Evolutionary conservation across 2,113 vertebrate species (phyloP), one percentile per base, ranked within the genome.

Genomic region (Glaucomys volans): DNA sequence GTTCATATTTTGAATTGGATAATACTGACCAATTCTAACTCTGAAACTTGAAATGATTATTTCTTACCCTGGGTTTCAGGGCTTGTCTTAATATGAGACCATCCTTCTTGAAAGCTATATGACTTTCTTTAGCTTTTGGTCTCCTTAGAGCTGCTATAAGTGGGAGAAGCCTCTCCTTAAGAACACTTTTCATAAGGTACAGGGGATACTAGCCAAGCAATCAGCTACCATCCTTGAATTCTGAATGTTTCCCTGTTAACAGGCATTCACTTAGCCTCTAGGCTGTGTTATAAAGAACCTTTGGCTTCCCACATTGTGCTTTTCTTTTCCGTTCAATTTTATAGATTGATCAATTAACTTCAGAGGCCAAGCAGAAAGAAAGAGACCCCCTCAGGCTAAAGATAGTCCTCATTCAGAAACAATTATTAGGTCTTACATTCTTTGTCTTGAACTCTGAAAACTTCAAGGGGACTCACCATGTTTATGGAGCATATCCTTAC

Each of bases 301-400:
- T 86, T 94, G 62, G 59, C 76, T 93, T 86, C 52, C 18, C 40
- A 28, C 67, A 92, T 66, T 89, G 72, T 91, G 47, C 3, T 94
- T 86, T 95, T 32, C 62, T 84, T 96, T 94, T 96, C 18, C 35
- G 94, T 97, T 97, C 67, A 91, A 17, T 95, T 93, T 95, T 89
- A 95, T 86, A 86, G 62, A 74, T 77, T 74, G 77, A 86, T 93
- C 90, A 96, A 67, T 97, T 95, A 96, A 93, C 86, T 97, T 93
- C 40, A 95, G 87, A 91, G 44, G 40, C 47, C 67, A 89, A 86
- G 20, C 67, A 87, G 16, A 93, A 94, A 94, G 59, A 64, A 74
- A 90, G 66, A 88, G 40, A 82, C 8, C n/a, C 79, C n/a, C 75
- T 94, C 17, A 90, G 83, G 87, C 62, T 90, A 89, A 93, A 94